Conservation (phyloP, 2,797 vertebrate genomes). For the Rhinogobio ventralis region DNA sequence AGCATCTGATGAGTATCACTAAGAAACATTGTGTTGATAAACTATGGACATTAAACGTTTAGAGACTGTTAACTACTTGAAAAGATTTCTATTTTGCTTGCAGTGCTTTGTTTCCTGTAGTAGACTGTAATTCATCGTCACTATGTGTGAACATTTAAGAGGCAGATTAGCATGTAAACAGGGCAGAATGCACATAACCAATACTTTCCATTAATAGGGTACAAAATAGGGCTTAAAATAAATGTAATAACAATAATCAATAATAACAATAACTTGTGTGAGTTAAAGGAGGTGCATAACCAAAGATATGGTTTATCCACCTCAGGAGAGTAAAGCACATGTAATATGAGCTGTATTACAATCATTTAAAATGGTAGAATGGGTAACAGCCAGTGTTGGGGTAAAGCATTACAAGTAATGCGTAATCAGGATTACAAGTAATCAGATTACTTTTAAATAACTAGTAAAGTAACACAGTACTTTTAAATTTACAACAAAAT, state of each 20-base stretch:
- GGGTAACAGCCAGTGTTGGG: neutral
- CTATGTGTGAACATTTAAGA: neutral
- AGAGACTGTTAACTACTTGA: slow-evolving; percentile 37
- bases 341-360: neutral
- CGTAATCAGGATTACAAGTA: neutral
- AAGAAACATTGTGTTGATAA: slow-evolving; percentile 9
- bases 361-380: neutral
- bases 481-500: neutral
- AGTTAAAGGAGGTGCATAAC: neutral
- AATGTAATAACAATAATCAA: neutral
- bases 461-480: neutral
- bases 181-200: neutral
- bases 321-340: neutral
- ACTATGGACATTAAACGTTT: neutral
- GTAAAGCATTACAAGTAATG: neutral
- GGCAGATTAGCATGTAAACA: neutral
- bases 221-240: slow-evolving; percentile 16
- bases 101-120: neutral
- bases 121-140: neutral
- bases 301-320: neutral
- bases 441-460: neutral
- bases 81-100: slow-evolving; percentile 11
- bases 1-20: neutral
- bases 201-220: neutral
- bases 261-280: neutral